Conservation (phyloP, 2,113 vertebrate species). For the Casuarius casuarius region DNA sequence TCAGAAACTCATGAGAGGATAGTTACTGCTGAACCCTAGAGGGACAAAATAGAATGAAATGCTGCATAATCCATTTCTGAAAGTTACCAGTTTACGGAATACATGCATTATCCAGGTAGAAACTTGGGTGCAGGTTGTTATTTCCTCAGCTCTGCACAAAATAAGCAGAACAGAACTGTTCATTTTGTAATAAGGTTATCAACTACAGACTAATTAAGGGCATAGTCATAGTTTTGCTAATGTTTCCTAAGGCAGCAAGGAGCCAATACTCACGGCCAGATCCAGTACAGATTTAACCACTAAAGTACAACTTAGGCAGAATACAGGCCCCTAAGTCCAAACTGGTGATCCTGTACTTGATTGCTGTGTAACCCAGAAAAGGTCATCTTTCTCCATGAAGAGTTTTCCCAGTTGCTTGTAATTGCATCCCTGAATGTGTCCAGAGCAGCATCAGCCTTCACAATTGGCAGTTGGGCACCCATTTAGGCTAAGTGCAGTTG, state of each 20-base stretch:
- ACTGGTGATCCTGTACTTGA: not conserved
- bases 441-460: not conserved
- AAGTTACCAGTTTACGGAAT: not conserved
- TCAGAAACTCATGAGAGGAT: slow-evolving; percentile 60
- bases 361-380: not conserved
- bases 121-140: not conserved
- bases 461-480: not conserved
- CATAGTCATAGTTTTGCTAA: not conserved
- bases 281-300: not conserved
- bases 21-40: not conserved
- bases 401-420: not conserved
- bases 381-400: not conserved
- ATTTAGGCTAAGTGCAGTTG: not conserved
- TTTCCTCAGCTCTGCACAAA: not conserved
- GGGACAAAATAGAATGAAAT: not conserved
- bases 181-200: not conserved
- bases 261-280: not conserved
- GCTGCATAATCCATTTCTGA: not conserved
- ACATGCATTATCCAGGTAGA: not conserved
- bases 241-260: not conserved
- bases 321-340: not conserved
- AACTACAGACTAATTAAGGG: not conserved
- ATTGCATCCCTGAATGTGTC: not conserved
- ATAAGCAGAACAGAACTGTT: not conserved
- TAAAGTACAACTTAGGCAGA: not conserved